Conservation (phyloP, 1,140 invertebrate species). For the Macrotrachela quadricornifera region DNA sequence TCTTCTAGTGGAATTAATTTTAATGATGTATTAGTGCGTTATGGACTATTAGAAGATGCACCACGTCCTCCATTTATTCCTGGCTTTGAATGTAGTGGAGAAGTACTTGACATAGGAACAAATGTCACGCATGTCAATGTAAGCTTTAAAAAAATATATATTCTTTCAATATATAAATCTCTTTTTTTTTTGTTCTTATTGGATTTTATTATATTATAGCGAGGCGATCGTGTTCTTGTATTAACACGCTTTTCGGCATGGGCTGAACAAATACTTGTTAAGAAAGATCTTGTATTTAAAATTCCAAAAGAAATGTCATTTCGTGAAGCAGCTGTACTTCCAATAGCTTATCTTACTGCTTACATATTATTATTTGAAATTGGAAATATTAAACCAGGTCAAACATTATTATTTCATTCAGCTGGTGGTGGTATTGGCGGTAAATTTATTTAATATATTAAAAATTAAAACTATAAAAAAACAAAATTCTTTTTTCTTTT, state of each 20-base stretch:
- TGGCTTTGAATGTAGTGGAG: slow-evolving; percentile 64
- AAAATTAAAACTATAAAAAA: too few species aligned
- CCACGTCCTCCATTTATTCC: slow-evolving; percentile 64
- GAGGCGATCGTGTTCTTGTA: slow-evolving; percentile 61
- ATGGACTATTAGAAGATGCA: slow-evolving; percentile 56
- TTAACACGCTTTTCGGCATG: slow-evolving; percentile 59
- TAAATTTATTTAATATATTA: too few species aligned
- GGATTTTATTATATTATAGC: background rate
- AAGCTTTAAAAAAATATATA: background rate
- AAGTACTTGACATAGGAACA: slow-evolving; percentile 55
- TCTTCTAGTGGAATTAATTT: slow-evolving; percentile 32
- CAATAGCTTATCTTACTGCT: slow-evolving; percentile 63
- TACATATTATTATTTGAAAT: slow-evolving; percentile 63
- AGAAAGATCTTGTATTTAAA: slow-evolving; percentile 51
- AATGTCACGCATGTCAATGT: slow-evolving; percentile 60
- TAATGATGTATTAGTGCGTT: slow-evolving; percentile 54
- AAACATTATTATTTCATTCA: slow-evolving; percentile 60
- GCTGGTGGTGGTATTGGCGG: slow-evolving; percentile 60
- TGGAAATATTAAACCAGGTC: slow-evolving; percentile 48
- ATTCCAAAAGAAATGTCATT: slow-evolving; percentile 51
- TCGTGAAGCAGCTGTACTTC: slow-evolving; percentile 54
- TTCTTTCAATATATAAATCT: too few species aligned
- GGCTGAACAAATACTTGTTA: slow-evolving; percentile 57
- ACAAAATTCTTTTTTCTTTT: too few species aligned
- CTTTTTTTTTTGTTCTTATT: background rate